Base-by-base conservation (phyloP, 2,888 invertebrate genomes). In the Rhagonycha lutea region DNA sequence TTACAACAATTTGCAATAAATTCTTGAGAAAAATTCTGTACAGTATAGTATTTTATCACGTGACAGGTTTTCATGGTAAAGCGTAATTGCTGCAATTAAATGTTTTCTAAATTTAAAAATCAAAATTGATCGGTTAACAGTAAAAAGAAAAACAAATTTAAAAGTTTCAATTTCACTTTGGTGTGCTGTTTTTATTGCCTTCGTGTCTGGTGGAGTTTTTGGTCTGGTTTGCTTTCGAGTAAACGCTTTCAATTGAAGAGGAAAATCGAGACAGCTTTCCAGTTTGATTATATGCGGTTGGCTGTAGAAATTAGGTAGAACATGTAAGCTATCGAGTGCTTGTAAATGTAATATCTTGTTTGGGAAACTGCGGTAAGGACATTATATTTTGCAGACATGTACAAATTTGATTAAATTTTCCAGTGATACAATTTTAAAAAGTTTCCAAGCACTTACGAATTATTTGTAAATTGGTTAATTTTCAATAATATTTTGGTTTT, bases 331-430 rank as follows among this genome's bases (percentile, higher is more conserved):
- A 65, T 18, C 63, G 18, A 14, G 63, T 65, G 63, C 26, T 65
- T 65, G 63, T 65, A 65, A 65, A 65, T 65, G 63, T 24, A 65
- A 65, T 62, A 62, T 62, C 62, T 65, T 65, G 63, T 65, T 65
- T 65, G 26, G 23, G 63, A 65, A 65, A 65, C 26, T 65, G 63
- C 18, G 63, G 63, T 65, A 18, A 65, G 14, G 24, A 65, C 14
- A 24, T 14, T 18, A 65, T 24, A 18, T 65, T 26, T 62, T 62
- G 23, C 23, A 24, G 63, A 47, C 47, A 47, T 47, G 47, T 47
- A 47, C 47, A 47, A 47, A 47, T 47, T 47, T 47, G 47, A 47
- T 47, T 47, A 47, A 47, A 47, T 47, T 47, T 47, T 47, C n/a
- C n/a, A 47, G 47, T n/a, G n/a, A n/a, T 47, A n/a, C 47, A 47